Base-by-base conservation (phyloP, 2,797 vertebrate genomes). In the Anguilla obscura region DNA sequence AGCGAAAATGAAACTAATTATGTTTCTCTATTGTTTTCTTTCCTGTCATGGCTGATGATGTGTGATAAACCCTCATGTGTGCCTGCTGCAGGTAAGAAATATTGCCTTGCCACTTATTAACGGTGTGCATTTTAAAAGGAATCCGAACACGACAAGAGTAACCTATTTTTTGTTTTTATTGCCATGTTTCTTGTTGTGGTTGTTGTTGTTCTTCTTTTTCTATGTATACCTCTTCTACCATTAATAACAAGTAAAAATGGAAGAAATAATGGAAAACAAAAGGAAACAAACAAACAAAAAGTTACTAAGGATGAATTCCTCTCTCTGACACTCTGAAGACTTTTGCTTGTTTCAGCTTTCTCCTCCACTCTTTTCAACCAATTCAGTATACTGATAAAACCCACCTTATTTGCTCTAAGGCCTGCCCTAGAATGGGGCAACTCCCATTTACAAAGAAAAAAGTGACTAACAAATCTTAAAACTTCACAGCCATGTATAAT, bases 11-110 rank as follows among this genome's bases (percentile, higher is more conserved):
- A 48, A 48, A 50, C 79, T 82, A 82, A 82, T 50, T 50, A 82
- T 82, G 21, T 79, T 40, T 79, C 33, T 79, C 36, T 82, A 48
- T 80, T n/a, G 9, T 50, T 82, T 82, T 82, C 45, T 82, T n/a
- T 9, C 45, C 40, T 82, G 40, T 24, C 16, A 50, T 12, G 6
- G 79, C 45, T 50, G 40, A 40, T 76, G 12, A 2, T 50, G 40
- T 50, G 18, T 21, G 74, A 18, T 40, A n/a, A 48, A 50, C 21
- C 40, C 40, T 82, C 79, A 8, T 50, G 16, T 82, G 79, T 50
- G 45, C 0, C 79, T 50, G 16, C 79, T 82, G 45, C 79, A 82
- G 79, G 79, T 82, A 82, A 82, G 79, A 14, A 82, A 50, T 2
- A 4, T 3, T 82, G 24, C 79, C 45, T 50, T 82, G 40, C 24